A percentile compares a stretch with the other conserved stretches of the same genome.
Evolutionary conservation across 2,888 invertebrate genomes (phyloP).

Genomic region (Ophion costatus): DNA sequence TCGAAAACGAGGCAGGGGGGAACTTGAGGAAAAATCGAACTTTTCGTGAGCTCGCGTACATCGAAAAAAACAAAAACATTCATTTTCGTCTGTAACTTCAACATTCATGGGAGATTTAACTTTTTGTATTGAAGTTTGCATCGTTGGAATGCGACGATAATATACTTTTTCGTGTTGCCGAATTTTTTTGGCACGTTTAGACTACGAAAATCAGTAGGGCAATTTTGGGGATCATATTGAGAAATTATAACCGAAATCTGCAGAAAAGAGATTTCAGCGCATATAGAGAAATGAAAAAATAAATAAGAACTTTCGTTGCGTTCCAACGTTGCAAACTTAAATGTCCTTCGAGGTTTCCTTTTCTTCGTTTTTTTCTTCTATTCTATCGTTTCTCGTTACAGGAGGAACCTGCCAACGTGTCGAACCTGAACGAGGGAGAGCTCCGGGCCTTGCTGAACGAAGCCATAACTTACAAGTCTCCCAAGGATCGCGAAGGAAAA

Average conservation of each 20-base stretch:
- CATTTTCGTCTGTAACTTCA: background rate
- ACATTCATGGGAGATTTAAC: no score
- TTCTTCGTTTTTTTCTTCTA: constrained; percentile 43
- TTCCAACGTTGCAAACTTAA: no score
- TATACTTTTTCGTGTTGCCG: no score
- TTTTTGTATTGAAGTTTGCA: no score
- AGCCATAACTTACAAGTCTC: constrained; percentile 91
- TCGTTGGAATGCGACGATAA: no score
- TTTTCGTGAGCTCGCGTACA: background rate
- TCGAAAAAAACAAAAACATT: background rate
- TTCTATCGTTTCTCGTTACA: constrained; percentile 58
- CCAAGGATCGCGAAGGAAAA: constrained; percentile 93
- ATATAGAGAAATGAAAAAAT: no score
- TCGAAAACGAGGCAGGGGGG: background rate
- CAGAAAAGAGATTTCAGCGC: no score
- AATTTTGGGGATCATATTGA: no score
- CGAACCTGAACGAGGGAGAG: constrained; percentile 90
- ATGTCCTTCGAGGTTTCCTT: background rate
- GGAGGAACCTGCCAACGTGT: constrained; percentile 82
- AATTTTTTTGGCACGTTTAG: no score
- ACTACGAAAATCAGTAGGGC: no score
- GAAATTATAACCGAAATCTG: no score
- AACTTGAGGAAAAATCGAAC: background rate
- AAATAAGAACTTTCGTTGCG: no score
- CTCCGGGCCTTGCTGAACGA: constrained; percentile 92